Base-by-base conservation (phyloP, 2,797 vertebrate species). In the Cygnus olor region DNA sequence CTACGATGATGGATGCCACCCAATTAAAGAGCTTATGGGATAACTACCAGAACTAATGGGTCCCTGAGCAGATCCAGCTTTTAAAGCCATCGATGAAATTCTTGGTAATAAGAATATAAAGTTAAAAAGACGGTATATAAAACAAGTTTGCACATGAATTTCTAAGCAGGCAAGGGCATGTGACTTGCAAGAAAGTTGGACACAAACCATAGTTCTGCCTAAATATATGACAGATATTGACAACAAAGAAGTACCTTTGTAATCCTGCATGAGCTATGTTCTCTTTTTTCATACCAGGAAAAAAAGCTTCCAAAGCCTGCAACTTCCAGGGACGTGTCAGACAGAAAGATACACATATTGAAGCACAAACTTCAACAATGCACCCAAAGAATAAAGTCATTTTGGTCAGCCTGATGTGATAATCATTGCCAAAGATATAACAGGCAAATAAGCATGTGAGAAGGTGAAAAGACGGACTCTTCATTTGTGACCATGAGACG, bases 281-380 rank as follows among this genome's bases (percentile, higher is more conserved):
- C 65, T 70, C 74, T 54, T 30, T 42, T 11, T 84, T 58, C 13
- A 8, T 36, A 8, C 1, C 22, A 49, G 2, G 5, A 5, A 60
- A 78, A 16, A 13, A 13, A 13, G 17, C 21, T 51, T 22, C 42
- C 54, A 16, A 18, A 19, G 80, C 77, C 36, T 14, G 5, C 9
- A 47, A 32, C 68, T 54, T 8, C 40, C 13, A 57, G 18, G 44
- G 81, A 73, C 14, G 1, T 2, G 0, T 6, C 0, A 7, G 11
- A 19, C 80, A 47, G 11, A 34, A 14, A 3, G 40, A 49, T 2
- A 10, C n/a, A 10, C 14, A 1, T 1, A 34, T 17, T 2, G 54
- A 19, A 61, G 54, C 27, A 2, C 0, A 1, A 5, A 3, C 63
- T 18, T 10, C 3, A 36, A 1, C 58, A 7, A 19, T 3, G 3